These are phyloP conservation scores for Coranthus polyacanthus DNA, from an alignment of 2,797 vertebrate species.

Conservation along the genomic window DNA sequence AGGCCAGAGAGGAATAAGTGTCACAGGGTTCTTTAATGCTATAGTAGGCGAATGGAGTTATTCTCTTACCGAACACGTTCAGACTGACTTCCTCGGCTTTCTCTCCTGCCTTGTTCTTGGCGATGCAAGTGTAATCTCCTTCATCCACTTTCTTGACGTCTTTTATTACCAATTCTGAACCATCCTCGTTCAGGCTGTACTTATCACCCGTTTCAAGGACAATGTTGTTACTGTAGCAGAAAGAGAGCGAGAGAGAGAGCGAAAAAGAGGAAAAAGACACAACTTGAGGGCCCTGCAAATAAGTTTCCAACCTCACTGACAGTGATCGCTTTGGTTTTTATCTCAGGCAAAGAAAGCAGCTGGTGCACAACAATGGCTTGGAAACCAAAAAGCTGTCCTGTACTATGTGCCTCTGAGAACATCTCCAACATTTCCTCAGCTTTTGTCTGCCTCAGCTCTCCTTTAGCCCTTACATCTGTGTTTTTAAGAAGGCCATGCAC, in stretches of 20 bases:
- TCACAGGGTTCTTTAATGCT: neutral
- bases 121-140: conserved; percentile 95
- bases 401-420: conserved; percentile 9
- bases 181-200: conserved; percentile 91
- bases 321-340: conserved; percentile 38
- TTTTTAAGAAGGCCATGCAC: conserved; percentile 21
- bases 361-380: conserved; percentile 14
- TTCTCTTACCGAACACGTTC: conserved; percentile 94
- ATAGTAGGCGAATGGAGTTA: conserved; percentile 19
- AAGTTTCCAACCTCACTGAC: conserved; percentile 20
- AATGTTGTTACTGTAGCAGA: conserved; percentile 75
- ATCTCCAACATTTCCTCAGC: conserved; percentile 16
- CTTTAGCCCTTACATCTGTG: conserved; percentile 17
- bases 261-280: conserved; percentile 10
- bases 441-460: conserved; percentile 35
- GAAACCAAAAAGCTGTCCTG: conserved; percentile 12
- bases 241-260: neutral
- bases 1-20: conserved; percentile 36
- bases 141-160: conserved; percentile 94
- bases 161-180: conserved; percentile 91
- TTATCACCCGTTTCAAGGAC: conserved; percentile 87
- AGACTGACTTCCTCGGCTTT: conserved; percentile 92
- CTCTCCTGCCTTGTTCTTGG: conserved; percentile 96
- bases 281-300: conserved; percentile 32
- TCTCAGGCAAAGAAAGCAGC: conserved; percentile 12